Conservation (phyloP, 2,797 vertebrate species). For the Somateria mollissima region DNA sequence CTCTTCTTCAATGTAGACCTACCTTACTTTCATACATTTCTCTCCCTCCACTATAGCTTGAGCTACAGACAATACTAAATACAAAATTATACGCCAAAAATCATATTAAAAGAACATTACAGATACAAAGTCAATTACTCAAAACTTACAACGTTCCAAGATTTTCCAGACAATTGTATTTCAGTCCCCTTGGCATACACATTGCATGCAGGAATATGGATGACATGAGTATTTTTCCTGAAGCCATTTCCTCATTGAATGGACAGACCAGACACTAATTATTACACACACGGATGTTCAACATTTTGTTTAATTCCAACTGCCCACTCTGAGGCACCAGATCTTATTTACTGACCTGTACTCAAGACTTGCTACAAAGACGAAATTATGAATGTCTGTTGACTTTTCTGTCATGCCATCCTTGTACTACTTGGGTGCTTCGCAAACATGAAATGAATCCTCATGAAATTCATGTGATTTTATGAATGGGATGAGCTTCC, state of each 20-base stretch:
- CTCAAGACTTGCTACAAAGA: neutral
- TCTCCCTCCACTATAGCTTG: neutral
- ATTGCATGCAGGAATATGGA: neutral
- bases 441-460: neutral
- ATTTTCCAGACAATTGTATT: slow-evolving; percentile 22
- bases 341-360: neutral
- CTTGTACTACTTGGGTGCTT: neutral
- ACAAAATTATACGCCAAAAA: slow-evolving; percentile 10
- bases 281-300: neutral
- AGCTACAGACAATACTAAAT: neutral
- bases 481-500: neutral
- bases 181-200: neutral
- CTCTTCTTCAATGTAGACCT: neutral
- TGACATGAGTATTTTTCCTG: neutral
- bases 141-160: slow-evolving; percentile 7
- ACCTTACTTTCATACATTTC: neutral
- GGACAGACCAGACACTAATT: neutral
- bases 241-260: neutral
- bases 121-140: slow-evolving; percentile 17
- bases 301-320: neutral
- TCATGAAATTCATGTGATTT: slow-evolving; percentile 27
- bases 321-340: neutral
- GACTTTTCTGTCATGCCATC: neutral
- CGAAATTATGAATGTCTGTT: neutral
- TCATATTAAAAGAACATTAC: slow-evolving; percentile 15